Evolutionary conservation across 2,888 invertebrate species (phyloP).

Genomic region (Diabrotica balteata): DNA sequence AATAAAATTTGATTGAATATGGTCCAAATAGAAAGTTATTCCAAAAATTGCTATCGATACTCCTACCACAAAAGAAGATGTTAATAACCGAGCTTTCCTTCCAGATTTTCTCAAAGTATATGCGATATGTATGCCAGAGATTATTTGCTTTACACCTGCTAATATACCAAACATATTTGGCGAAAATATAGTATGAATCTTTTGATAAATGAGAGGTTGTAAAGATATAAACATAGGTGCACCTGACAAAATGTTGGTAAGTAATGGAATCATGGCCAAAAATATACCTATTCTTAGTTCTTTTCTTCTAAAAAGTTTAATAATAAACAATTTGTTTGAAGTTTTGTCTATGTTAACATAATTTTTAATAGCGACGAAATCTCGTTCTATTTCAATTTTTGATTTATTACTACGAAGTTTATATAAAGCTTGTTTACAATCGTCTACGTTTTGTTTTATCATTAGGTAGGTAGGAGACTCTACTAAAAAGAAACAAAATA

Average conservation of each 20-base stretch:
- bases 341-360: slow-evolving; percentile 6
- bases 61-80: slow-evolving; percentile 71
- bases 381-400: slow-evolving; percentile 16
- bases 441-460: background rate
- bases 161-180: slow-evolving; percentile 74
- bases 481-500: slow-evolving; percentile 12
- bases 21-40: slow-evolving; percentile 69
- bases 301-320: background rate
- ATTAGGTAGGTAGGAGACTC: slow-evolving; percentile 21
- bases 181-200: slow-evolving; percentile 18
- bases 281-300: slow-evolving; percentile 64
- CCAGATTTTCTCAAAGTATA: slow-evolving; percentile 78
- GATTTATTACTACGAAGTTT: slow-evolving; percentile 17
- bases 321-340: background rate
- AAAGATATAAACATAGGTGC: slow-evolving; percentile 19
- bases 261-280: slow-evolving; percentile 58
- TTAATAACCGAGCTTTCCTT: slow-evolving; percentile 70
- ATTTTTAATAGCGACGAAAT: slow-evolving; percentile 1
- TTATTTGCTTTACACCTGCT: slow-evolving; percentile 78
- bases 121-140: slow-evolving; percentile 72
- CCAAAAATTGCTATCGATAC: slow-evolving; percentile 66
- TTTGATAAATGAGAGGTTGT: slow-evolving; percentile 26
- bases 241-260: slow-evolving; percentile 22
- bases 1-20: slow-evolving; percentile 42
- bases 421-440: slow-evolving; percentile 9